Percentiles rank a stretch among this genome's conserved stretches.
phyloP scores from a whole-genome alignment of 2,113 vertebrate genomes.

The Sterrhoptilus dennistouni region DNA sequence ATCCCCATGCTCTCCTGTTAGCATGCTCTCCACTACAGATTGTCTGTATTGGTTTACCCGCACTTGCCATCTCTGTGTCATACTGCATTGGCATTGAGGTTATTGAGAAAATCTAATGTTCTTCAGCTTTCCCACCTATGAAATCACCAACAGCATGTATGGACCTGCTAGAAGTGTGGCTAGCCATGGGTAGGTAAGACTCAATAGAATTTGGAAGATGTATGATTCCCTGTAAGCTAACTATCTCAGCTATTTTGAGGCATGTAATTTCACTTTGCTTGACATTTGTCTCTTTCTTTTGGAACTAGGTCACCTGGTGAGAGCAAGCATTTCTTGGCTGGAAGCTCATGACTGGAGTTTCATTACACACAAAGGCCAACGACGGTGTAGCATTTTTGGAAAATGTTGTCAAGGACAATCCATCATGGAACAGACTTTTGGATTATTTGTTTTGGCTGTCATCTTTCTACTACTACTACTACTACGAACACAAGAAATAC shows the following conservation, averaged over 20 bases:
- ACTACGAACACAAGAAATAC: not conserved
- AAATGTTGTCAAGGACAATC: conserved; percentile 1
- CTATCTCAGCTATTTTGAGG: conserved; percentile 28
- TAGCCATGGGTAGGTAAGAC: not conserved
- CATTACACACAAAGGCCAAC: conserved; percentile 48
- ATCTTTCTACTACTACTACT: not conserved
- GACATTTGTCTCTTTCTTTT: conserved; percentile 45
- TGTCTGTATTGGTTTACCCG: not conserved
- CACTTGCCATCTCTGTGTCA: not conserved
- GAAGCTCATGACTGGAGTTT: not conserved
- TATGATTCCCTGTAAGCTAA: not conserved
- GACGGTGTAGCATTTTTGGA: not conserved
- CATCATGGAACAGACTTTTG: not conserved
- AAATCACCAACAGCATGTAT: accelerated
- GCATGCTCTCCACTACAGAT: not conserved
- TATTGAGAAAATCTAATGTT: not conserved
- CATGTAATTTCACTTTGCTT: not conserved
- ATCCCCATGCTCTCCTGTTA: not conserved
- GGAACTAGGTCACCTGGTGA: conserved; percentile 13
- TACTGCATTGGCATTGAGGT: not conserved
- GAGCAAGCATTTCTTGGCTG: conserved; percentile 34
- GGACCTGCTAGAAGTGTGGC: not conserved
- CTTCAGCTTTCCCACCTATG: not conserved
- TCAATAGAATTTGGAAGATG: not conserved
- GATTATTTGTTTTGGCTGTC: conserved; percentile 1